Conservation (phyloP, 2,113 vertebrate genomes). For the Tichodroma muraria region DNA sequence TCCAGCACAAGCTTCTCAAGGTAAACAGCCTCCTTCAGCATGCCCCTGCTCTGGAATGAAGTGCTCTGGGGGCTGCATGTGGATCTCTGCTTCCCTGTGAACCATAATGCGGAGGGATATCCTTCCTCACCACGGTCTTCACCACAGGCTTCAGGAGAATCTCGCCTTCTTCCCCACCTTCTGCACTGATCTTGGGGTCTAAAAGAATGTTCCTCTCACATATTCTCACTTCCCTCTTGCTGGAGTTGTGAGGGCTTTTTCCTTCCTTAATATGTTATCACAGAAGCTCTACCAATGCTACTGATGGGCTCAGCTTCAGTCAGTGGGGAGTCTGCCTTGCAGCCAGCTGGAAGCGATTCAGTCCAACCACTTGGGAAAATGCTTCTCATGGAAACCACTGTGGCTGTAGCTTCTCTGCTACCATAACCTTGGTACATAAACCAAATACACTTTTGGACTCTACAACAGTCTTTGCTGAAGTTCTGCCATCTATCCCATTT, state of each 20-base stretch:
- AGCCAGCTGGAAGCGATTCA: background rate
- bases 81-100: background rate
- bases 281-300: accelerated
- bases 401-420: background rate
- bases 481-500: background rate
- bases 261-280: background rate
- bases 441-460: background rate
- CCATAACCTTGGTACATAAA: background rate
- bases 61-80: background rate
- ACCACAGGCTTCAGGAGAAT: background rate
- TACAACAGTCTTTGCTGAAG: background rate
- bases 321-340: accelerated
- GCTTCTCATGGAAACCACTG: background rate
- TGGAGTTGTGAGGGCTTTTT: background rate
- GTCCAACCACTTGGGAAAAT: background rate
- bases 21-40: background rate
- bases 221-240: background rate
- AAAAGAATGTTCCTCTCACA: background rate
- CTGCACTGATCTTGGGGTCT: background rate
- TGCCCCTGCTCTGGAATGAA: accelerated
- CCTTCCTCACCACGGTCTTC: background rate
- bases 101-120: background rate
- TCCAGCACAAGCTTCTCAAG: background rate
- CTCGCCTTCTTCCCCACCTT: accelerated
- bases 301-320: background rate